These are phyloP conservation scores for Chrosomus eos DNA, from an alignment of 2,797 vertebrate genomes.

Conservation along the genomic window DNA sequence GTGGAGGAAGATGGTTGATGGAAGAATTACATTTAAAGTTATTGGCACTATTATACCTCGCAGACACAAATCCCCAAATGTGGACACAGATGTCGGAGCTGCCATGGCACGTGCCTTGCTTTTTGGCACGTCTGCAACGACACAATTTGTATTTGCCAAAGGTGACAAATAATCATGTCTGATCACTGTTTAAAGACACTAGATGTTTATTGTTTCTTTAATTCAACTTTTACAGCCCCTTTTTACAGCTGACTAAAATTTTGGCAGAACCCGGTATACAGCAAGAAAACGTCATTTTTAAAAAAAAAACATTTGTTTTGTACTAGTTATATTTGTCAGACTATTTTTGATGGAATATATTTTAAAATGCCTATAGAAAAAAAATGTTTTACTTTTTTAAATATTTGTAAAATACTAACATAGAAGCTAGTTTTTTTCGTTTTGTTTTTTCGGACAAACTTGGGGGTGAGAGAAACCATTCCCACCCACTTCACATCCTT, in stretches of 20 bases:
- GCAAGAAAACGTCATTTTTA: conserved; percentile 70
- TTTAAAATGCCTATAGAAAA: conserved; percentile 85
- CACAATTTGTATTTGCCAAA: conserved; percentile 78
- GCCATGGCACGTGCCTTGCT: conserved; percentile 65
- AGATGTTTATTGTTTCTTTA: conserved; percentile 55
- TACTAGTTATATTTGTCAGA: conserved; percentile 84
- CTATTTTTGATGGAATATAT: conserved; percentile 90
- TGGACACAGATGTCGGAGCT: conserved; percentile 57
- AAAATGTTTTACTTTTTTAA: conserved; percentile 85
- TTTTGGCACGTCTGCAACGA: conserved; percentile 63
- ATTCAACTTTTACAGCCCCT: conserved; percentile 53
- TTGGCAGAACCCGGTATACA: conserved; percentile 28
- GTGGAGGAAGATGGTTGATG: conserved; percentile 35
- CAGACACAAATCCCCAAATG: conserved; percentile 51
- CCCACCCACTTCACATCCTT: conserved; percentile 71
- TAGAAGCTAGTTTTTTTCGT: conserved; percentile 64
- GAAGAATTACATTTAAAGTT: conserved; percentile 57
- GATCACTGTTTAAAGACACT: conserved; percentile 54
- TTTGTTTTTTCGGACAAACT: conserved; percentile 47
- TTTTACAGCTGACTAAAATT: conserved; percentile 62
- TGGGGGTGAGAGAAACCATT: conserved; percentile 70
- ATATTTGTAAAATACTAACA: conserved; percentile 86
- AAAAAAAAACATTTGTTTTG: conserved; percentile 76
- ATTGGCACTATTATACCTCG: conserved; percentile 62
- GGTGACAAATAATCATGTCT: conserved; percentile 66